These are phyloP conservation scores for Cricetomys ansorgei DNA, from an alignment of 2,113 vertebrate species.

Conservation along the genomic window DNA sequence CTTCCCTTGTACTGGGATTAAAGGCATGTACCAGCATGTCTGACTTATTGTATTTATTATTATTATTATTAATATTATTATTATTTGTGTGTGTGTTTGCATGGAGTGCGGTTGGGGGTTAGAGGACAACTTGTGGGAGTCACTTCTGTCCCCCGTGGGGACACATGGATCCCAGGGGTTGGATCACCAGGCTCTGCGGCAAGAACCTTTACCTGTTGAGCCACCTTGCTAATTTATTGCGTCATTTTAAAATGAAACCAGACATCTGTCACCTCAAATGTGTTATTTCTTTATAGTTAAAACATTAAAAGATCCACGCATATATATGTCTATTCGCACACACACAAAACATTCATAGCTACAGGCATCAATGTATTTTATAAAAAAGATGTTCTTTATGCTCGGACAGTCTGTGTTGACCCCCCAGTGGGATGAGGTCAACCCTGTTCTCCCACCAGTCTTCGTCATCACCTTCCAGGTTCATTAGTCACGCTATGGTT, in stretches of 20 bases:
- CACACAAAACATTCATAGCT: not conserved
- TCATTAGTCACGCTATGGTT: not conserved
- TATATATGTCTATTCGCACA: too few relatives aligned
- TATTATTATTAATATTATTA: too few relatives aligned
- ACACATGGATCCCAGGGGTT: not conserved
- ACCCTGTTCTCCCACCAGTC: not conserved
- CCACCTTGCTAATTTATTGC: too few relatives aligned
- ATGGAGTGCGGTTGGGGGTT: not conserved
- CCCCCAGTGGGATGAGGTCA: not conserved
- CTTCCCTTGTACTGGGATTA: not conserved
- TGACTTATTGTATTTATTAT: not conserved
- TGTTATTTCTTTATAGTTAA: not conserved
- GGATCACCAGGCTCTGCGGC: not conserved
- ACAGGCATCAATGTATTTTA: not conserved
- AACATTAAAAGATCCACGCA: not conserved
- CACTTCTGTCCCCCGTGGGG: not conserved
- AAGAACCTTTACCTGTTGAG: not conserved
- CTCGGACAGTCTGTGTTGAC: not conserved
- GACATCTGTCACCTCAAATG: not conserved
- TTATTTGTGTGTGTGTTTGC: not conserved
- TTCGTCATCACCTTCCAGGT: not conserved
- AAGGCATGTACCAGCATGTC: not conserved
- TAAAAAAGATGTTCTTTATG: not conserved
- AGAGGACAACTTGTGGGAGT: not conserved
- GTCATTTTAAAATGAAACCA: not conserved